These are phyloP conservation scores for Heterodera schachtii DNA, from an alignment of 1,140 invertebrate genomes.

Conservation along the genomic window DNA sequence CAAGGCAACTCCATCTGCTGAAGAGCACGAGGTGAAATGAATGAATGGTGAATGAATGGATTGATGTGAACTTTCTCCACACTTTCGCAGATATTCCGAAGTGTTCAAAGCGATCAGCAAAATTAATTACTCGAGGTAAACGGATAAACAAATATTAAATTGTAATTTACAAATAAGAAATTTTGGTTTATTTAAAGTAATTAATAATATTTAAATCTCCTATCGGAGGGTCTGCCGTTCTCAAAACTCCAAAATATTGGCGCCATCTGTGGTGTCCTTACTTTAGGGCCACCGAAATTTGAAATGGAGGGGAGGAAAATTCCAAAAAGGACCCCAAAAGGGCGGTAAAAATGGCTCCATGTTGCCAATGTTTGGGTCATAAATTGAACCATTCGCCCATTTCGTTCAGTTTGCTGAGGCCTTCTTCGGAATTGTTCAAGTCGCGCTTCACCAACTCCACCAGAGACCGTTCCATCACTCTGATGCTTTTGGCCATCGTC, in stretches of 20 bases:
- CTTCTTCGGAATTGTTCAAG: slow-evolving; percentile 56
- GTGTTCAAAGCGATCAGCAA: slow-evolving; percentile 59
- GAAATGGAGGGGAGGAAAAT: too few species aligned
- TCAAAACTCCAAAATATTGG: too few species aligned
- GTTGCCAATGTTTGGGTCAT: not conserved
- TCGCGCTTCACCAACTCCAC: slow-evolving; percentile 57
- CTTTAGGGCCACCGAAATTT: too few species aligned
- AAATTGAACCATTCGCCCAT: slow-evolving; percentile 6
- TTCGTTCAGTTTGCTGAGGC: slow-evolving; percentile 39
- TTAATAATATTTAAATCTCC: too few species aligned
- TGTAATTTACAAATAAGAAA: too few species aligned
- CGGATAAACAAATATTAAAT: too few species aligned
- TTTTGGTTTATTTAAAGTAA: too few species aligned
- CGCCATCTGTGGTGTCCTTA: too few species aligned
- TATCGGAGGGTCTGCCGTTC: too few species aligned
- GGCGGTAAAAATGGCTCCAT: too few species aligned
- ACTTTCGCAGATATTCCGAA: slow-evolving; percentile 53
- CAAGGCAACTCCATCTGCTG: slow-evolving; percentile 58
- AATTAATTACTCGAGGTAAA: slow-evolving; percentile 49
- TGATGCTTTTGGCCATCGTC: slow-evolving; percentile 65
- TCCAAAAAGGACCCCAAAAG: too few species aligned
- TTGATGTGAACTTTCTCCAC: not conserved
- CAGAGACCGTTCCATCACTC: slow-evolving; percentile 57
- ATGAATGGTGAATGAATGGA: too few species aligned
- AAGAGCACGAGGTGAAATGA: slow-evolving; percentile 37